Evolutionary conservation across 1,140 invertebrate genomes (phyloP).

Genomic region (Cylas formicarius): DNA sequence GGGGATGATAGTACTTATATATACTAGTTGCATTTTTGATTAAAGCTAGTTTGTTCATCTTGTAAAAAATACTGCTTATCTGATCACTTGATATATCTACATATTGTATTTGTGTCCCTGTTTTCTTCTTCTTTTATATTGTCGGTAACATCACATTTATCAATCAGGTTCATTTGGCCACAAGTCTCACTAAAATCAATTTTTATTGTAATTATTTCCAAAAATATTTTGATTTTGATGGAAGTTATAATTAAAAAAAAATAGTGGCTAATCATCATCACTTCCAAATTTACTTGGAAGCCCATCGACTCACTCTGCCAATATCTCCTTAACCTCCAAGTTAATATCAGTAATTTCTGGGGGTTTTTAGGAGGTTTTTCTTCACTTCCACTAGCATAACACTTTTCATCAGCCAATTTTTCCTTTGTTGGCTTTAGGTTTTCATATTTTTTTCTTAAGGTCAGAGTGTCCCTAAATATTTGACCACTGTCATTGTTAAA

Average conservation of each 20-base stretch:
- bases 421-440: slow-evolving; percentile 2
- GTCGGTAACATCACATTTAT: too few relatives aligned
- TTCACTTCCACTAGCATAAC: background rate
- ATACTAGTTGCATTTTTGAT: too few relatives aligned
- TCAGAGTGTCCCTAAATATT: background rate
- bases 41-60: too few relatives aligned
- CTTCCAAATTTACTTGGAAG: background rate
- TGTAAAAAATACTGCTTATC: too few relatives aligned
- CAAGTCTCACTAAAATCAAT: too few relatives aligned
- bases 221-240: background rate
- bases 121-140: too few relatives aligned
- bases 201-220: slow-evolving; percentile 2
- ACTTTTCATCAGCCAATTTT: slow-evolving; percentile 2
- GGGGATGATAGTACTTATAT: too few relatives aligned
- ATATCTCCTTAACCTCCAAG: slow-evolving; percentile 3
- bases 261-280: slow-evolving; percentile 2
- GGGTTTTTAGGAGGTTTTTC: background rate
- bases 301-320: slow-evolving; percentile 3
- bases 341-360: slow-evolving; percentile 2
- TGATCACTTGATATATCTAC: too few relatives aligned
- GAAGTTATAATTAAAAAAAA: background rate
- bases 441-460: slow-evolving; percentile 2
- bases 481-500: slow-evolving; percentile 5
- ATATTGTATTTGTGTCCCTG: too few relatives aligned
- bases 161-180: too few relatives aligned